Base-by-base conservation (phyloP, 2,888 invertebrate genomes). In the Acronicta alni region DNA sequence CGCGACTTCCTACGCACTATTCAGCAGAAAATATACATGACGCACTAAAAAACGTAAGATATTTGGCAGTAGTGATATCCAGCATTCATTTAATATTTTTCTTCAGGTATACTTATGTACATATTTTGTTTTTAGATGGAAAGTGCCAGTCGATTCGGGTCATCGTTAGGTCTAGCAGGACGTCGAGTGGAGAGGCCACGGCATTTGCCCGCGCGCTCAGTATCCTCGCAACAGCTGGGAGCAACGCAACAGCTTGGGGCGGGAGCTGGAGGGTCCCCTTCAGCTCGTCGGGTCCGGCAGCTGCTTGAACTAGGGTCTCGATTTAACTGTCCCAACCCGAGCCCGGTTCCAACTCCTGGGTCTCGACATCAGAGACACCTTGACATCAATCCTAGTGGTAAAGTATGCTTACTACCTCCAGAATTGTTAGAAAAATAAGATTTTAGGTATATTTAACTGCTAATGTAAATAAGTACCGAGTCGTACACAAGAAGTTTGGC, bases 1-100 rank as follows among this genome's bases (percentile, higher is more conserved):
- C 97, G 60, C 96, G 97, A 44, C 95, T 97, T 64, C 97, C 97
- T 74, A 94, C 94, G 7, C 94, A 94, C 73, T 98, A 97, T 93
- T 98, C 98, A 80, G 98, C 98, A 35, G 98, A 98, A 92, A 98
- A 98, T 86, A 97, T 98, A 78, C 97, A 97, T 72, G 97, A 97
- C 77, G 97, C 97, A 47, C 95, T 97, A 43, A 97, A 97, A 90
- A 97, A 98, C 92, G 98, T 98, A 91, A 95, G 95, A 76, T 42
- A 16, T 42, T 54, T 8, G 23, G 12, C 14, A 20, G 38, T 54
- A 54, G 57, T 12, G 17, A 26, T 32, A 5, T n/a, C 35, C 18
- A 32, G 10, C 3, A 17, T 17, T 10, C 12, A 12, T 15, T 37
- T 10, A 2, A 16, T 15, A 48, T 23, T 32, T 15, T 44, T 43